Conservation (phyloP, 2,113 vertebrate genomes). For the Xiphophorus maculatus region DNA sequence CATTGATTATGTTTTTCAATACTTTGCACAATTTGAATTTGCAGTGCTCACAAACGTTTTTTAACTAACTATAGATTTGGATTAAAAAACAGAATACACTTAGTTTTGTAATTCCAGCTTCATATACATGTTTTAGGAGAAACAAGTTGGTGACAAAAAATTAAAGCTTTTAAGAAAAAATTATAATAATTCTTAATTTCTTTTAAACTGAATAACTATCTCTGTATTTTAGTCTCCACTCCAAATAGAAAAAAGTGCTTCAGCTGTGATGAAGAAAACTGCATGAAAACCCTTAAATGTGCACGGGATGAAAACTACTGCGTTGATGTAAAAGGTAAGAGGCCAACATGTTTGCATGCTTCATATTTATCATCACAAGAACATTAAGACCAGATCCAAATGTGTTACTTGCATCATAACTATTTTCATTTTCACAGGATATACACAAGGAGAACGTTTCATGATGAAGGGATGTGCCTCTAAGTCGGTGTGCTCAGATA, state of each 20-base stretch:
- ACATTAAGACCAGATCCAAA: background rate
- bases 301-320: slow-evolving; percentile 58
- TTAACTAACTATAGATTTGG: too few relatives aligned
- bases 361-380: background rate
- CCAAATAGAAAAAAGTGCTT: slow-evolving; percentile 68
- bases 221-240: background rate
- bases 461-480: slow-evolving; percentile 58
- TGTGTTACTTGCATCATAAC: background rate
- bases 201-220: background rate
- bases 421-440: slow-evolving; percentile 26
- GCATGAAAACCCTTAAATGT: slow-evolving; percentile 41
- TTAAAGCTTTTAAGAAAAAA: background rate
- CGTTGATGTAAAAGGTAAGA: slow-evolving; percentile 7
- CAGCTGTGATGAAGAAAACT: slow-evolving; percentile 12
- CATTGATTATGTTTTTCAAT: background rate
- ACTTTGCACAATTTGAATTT: background rate
- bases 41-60: background rate
- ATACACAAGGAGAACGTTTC: accelerated
- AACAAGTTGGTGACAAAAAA: too few relatives aligned
- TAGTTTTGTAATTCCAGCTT: too few relatives aligned
- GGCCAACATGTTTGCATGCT: background rate
- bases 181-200: background rate
- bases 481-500: background rate
- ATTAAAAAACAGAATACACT: too few relatives aligned
- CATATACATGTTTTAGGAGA: too few relatives aligned